These are phyloP conservation scores for Actinopyga echinites DNA, from an alignment of 53 echinoderm and acorn worm genomes.

Conservation along the genomic window DNA sequence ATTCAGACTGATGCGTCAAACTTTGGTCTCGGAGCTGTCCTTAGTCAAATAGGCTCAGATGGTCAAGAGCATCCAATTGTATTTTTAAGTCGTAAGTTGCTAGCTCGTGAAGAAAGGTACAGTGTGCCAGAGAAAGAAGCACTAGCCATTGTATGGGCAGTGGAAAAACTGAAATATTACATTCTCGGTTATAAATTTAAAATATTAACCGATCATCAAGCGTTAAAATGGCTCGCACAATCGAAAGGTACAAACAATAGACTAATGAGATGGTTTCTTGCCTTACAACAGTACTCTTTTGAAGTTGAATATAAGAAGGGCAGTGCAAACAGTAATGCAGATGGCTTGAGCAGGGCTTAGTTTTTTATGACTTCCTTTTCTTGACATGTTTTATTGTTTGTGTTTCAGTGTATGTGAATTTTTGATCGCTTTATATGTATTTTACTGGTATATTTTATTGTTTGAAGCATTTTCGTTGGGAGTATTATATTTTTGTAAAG, in stretches of 20 bases:
- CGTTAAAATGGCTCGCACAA: no score
- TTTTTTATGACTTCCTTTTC: no score
- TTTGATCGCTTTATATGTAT: no score
- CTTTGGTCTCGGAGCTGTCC: constrained; percentile 22
- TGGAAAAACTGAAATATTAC: not conserved
- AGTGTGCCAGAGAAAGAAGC: not conserved
- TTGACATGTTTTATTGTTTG: no score
- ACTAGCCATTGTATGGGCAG: not conserved
- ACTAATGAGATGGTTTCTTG: no score
- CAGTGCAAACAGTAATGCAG: not conserved
- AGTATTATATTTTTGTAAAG: no score
- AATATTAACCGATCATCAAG: not conserved
- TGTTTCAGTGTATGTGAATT: no score
- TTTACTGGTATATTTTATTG: no score
- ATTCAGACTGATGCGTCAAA: constrained; percentile 35
- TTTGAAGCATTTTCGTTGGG: no score
- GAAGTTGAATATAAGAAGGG: not conserved
- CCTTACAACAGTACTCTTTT: not conserved
- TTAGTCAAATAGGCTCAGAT: constrained; percentile 19
- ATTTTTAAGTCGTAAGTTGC: constrained; percentile 3
- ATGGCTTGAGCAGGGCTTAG: not conserved
- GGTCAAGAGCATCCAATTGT: constrained; percentile 29
- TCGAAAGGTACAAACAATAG: not conserved
- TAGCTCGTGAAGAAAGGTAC: not conserved
- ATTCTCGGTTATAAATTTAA: not conserved